Evolutionary conservation across 2,888 invertebrate species (phyloP), one percentile per base, ranked within the genome.

Genomic region (Drosophila imparisetae): DNA sequence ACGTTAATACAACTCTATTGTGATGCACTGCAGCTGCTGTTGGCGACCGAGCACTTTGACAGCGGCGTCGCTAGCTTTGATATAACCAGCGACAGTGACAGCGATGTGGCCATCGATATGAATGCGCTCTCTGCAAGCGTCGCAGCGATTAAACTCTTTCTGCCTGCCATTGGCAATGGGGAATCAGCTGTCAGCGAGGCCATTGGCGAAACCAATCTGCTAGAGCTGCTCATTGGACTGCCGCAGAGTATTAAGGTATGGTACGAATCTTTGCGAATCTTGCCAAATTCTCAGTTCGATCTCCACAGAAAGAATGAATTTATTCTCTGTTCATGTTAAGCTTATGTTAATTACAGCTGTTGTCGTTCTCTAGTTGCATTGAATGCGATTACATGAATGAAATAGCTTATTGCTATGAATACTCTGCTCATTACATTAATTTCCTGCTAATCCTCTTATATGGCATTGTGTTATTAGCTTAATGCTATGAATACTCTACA

Each of bases 1-100:
- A 93, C 92, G 42, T 90, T 93, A 84, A 91, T 93, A 70, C 91
- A 93, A 91, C 90, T 91, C 58, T 93, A 92, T 90, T 92, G 92
- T 92, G 92, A 93, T 91, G 91, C 91, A 66, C 83, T 93, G 75
- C 86, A 91, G 80, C 86, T 91, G 72, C 86, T 93, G 64, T 71
- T 93, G 63, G 91, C 87, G 71, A 92, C 92, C 2, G 87, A 86
- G 34, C 89, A 92, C 64, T 93, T 93, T 70, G 86, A 85, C 45
- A 75, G 83, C 52, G 78, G 73, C 21, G 87, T 79, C 52, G 90
- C 82, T 30, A 86, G 83, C 40, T 92, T 91, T 48, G 90, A 92
- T 63, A 93, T 92, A 59, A 86, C 91, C 73, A 90, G 85, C 62
- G 91, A 91, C 50, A 83, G 81, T 24, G 92, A 90, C 40, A 78